Evolutionary conservation across 2,797 vertebrate species (phyloP), one percentile per base, ranked within the genome.

Genomic region (Sebastes dallii): DNA sequence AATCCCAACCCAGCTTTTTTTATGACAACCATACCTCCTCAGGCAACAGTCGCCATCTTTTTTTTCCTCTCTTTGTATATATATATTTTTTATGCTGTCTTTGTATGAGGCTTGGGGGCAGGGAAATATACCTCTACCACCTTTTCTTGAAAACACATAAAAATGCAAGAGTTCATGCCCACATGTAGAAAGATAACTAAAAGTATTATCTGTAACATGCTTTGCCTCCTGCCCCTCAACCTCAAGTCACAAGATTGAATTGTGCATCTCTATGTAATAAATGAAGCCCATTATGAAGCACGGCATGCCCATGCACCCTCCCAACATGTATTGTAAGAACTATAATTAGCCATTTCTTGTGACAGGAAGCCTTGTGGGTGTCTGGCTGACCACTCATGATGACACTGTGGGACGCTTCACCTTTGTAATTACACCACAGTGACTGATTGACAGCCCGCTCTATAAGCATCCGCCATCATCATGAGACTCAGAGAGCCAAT

Each of bases 21-120:
- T 97, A 97, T 96, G 96, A 97, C 96, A 97, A 93, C 96, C 96
- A 97, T 95, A 95, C 95, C 94, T 97, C 96, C 95, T 95, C 88
- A 42, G 96, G 96, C 96, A 87, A 88, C 84, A 92, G 81, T 77
- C 86, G 85, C 93, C 86, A 86, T 92, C 84, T 95, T 92, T 93
- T 86, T 92, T 88, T 67, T 5, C 32, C 72, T n/a, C 42, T 83
- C 67, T 91, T 65, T 89, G 61, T 80, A 68, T 62, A 81, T 80
- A 46, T 39, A 36, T 64, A 29, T 82, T 75, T 84, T 86, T 87
- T 22, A 84, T 77, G 54, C 74, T 78, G 78, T 86, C 88, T 92
- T 87, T 87, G 87, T 86, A 85, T 87, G 71, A 84, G 65, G 74
- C 77, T 74, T 76, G 68, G 75, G 85, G 75, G 82, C 54, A 84